A percentile compares a stretch with the other conserved stretches of the same genome.
Evolutionary conservation across 2,797 vertebrate genomes (phyloP).

Genomic region (Sardinella longiceps): DNA sequence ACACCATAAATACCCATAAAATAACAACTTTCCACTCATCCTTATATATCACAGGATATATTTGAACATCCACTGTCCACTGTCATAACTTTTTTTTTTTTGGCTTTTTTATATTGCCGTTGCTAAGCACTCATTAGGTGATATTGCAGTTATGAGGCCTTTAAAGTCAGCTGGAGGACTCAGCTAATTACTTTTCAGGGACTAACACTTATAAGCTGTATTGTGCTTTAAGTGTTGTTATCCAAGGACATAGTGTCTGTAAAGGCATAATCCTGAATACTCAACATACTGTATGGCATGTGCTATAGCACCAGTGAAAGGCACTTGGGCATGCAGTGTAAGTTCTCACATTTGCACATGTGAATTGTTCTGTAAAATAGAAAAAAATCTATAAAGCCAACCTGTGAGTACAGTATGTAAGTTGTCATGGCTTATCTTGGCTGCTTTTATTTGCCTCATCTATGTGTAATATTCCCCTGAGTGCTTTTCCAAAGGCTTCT

Average conservation of each 20-base stretch:
- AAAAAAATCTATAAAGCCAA: background rate
- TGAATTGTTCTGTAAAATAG: background rate
- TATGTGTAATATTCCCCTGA: background rate
- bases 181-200: background rate
- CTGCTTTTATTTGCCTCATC: background rate
- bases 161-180: constrained; percentile 7
- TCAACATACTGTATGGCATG: background rate
- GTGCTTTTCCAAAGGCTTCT: background rate
- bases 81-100: background rate
- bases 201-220: background rate
- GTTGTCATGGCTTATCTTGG: background rate
- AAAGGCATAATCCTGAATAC: background rate
- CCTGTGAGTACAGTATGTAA: background rate
- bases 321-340: background rate
- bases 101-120: background rate
- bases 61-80: background rate
- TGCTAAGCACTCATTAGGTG: background rate
- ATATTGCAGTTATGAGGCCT: constrained; percentile 1
- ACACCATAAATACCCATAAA: background rate
- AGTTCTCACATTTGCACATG: background rate
- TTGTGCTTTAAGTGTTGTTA: background rate
- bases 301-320: background rate
- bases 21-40: background rate
- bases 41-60: constrained; percentile 18
- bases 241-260: background rate